These are phyloP conservation scores for Pelecanus crispus DNA, from an alignment of 2,113 vertebrate species.

Conservation along the genomic window DNA sequence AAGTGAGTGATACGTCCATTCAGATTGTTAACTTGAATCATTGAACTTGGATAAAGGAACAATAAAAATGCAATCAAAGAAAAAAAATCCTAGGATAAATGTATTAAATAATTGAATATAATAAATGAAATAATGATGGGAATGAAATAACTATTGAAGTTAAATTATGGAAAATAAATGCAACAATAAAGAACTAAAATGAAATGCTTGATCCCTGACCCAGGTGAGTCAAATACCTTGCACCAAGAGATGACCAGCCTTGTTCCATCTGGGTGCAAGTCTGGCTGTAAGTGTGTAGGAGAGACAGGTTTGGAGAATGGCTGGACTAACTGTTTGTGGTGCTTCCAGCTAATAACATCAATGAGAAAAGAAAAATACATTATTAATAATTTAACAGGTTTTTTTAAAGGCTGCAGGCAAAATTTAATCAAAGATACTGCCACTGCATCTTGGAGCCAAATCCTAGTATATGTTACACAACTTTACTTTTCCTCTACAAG, in stretches of 20 bases:
- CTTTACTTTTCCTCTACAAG: background rate
- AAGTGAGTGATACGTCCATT: background rate
- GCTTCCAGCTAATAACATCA: constrained; percentile 68
- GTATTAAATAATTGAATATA: background rate
- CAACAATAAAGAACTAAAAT: background rate
- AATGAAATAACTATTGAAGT: background rate
- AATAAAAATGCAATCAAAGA: background rate
- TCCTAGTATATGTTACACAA: background rate
- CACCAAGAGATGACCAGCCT: constrained; percentile 81
- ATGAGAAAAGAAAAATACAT: background rate
- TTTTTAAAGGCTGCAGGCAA: background rate
- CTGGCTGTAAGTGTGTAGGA: constrained; percentile 79
- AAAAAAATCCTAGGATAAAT: background rate
- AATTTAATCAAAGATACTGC: background rate
- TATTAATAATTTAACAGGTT: background rate
- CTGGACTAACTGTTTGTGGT: constrained; percentile 74
- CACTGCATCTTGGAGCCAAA: background rate
- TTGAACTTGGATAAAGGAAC: background rate
- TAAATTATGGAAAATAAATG: background rate
- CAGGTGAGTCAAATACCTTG: constrained; percentile 70
- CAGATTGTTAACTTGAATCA: background rate
- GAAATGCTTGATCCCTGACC: background rate
- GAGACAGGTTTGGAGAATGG: constrained; percentile 80
- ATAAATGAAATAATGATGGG: background rate
- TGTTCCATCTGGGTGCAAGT: constrained; percentile 88